Evolutionary conservation across 92 coral and sea anemone genomes (phyloP), one percentile per base, ranked within the genome.

Genomic region (Parazoanthus darwini): DNA sequence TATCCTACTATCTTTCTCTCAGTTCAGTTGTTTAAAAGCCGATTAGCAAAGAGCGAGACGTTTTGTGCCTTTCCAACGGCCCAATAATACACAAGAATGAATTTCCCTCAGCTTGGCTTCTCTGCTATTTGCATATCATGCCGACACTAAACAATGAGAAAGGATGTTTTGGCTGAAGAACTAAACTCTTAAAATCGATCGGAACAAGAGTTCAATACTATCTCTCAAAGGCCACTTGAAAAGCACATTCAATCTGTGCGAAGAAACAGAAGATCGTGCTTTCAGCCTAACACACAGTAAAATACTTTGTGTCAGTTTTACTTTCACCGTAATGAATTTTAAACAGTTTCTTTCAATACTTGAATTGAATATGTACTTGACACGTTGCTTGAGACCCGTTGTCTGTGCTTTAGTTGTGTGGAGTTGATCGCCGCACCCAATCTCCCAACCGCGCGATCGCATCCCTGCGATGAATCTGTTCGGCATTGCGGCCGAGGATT

Each of bases 101-200:
- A 71, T 46, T 71, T 84, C 78, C 37, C 87, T 73, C 87, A 84
- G 87, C 87, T 86, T 78, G 76, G 58, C 81, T 75, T 82, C 50
- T 78, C 70, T 70, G 29, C 67, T 85, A 94, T 94, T 94, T 87
- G 96, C 98, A 94, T 94, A 94, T 88, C 88, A 86, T 80, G 85
- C 85, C 93, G 94, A 91, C 94, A 87, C 84, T 85, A 90, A 91
- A 94, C 98, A 93, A 93, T 93, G 79, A 85, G 22, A 46, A 37
- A 93, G 89, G 89, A 92, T 94, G 94, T 93, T 92, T 88, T 84
- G 92, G 86, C 89, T 94, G 78, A 46, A 67, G 43, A 83, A 70
- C 87, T 84, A 84, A 84, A 84, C 87, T 84, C 56, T 50, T 48
- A 84, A 84, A 84, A 84, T 84, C 79, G 87, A 84, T 84, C 79